Evolutionary conservation across 2,888 invertebrate species (phyloP).

Genomic region (Stegana nigrithorax): DNA sequence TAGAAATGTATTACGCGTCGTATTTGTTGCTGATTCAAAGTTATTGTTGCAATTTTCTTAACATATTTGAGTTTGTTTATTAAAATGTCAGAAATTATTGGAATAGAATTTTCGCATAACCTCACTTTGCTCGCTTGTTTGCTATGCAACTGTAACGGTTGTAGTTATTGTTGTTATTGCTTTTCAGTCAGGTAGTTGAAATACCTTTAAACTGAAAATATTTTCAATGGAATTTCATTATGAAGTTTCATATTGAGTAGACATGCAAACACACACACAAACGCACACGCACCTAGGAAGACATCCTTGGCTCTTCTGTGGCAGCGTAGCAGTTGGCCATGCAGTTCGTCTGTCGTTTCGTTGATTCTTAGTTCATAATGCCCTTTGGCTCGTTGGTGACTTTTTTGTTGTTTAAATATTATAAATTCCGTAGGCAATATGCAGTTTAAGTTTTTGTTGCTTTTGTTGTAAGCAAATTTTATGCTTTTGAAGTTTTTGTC

Average conservation of each 20-base stretch:
- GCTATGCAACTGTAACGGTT: too few relatives aligned
- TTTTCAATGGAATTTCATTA: constrained; percentile 53
- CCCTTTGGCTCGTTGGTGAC: background rate
- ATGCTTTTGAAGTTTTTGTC: too few relatives aligned
- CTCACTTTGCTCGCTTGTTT: background rate
- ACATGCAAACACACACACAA: too few relatives aligned
- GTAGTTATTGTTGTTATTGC: too few relatives aligned
- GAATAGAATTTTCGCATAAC: background rate
- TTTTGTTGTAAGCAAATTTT: too few relatives aligned
- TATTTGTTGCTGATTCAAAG: constrained; percentile 21
- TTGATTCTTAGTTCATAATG: background rate
- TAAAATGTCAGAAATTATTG: constrained; percentile 53
- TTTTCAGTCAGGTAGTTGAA: background rate
- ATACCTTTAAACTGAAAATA: constrained; percentile 35
- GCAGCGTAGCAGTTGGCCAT: too few relatives aligned
- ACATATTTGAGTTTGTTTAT: constrained; percentile 49
- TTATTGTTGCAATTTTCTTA: constrained; percentile 46
- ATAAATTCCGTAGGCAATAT: too few relatives aligned
- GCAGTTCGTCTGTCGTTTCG: too few relatives aligned
- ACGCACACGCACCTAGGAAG: background rate
- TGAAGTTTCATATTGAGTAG: constrained; percentile 43
- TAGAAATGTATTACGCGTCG: too few relatives aligned
- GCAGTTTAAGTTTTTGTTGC: too few relatives aligned
- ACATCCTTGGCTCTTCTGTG: too few relatives aligned
- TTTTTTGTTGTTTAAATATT: too few relatives aligned